Evolutionary conservation across 2,797 vertebrate genomes (phyloP), one percentile per base, ranked within the genome.

Genomic region (Pseudotriccus pelzelni): DNA sequence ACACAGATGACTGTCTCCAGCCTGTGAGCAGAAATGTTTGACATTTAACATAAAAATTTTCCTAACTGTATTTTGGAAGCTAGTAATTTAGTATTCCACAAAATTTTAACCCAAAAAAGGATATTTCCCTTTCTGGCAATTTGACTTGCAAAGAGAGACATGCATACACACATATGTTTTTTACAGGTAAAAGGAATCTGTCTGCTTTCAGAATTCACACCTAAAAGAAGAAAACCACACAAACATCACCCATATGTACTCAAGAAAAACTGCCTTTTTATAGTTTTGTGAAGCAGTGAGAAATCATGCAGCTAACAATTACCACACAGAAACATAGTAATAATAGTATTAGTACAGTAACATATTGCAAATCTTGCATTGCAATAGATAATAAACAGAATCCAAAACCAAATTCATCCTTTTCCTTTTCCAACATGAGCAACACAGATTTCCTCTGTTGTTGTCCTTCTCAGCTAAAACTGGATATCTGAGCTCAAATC

Each of bases 271-370:
- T 36, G 21, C 5, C 3, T 49, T 82, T 70, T 74, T 67, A 69
- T 44, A 49, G 63, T 84, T 96, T 90, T 81, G n/a, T 28, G 84
- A 79, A 83, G 68, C 37, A 75, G 30, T 47, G 34, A 85, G 44
- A 81, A 92, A 93, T 56, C 66, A 94, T 39, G 28, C 79, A 95
- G 95, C 81, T 96, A 94, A 90, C 93, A 89, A 91, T 21, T 52
- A 66, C 25, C 30, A 95, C 87, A 91, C 46, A 93, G 70, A 97
- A 95, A 93, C 89, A 43, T 34, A 23, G 6, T 28, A 92, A 76
- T 82, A 87, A 49, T 56, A 96, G 28, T 53, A 89, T 30, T 0
- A 1, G 21, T 52, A 89, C 66, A 92, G 72, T 49, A 92, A 86
- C 56, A 76, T 76, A 85, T 24, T 68, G 70, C 30, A 37, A 47